Percentiles rank a stretch among this genome's conserved stretches.
These are phyloP conservation scores for Fregetta grallaria DNA, from an alignment of 2,113 vertebrate genomes.

Conservation along the genomic window DNA sequence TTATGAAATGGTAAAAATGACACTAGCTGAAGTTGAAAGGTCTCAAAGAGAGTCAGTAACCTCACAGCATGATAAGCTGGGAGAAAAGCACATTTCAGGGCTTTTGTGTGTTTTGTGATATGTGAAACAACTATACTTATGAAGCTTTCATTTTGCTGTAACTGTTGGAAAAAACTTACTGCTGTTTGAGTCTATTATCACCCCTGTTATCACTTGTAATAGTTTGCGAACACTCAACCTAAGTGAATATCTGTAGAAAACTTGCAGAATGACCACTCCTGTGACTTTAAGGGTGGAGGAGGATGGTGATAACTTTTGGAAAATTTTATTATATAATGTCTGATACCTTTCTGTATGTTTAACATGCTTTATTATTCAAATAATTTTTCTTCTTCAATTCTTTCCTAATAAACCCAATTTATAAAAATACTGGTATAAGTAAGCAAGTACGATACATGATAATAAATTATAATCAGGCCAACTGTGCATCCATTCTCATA, in stretches of 20 bases:
- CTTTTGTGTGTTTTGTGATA: not conserved
- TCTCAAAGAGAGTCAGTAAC: constrained; percentile 20
- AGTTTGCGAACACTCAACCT: not conserved
- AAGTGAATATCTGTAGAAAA: not conserved
- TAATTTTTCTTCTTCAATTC: not conserved
- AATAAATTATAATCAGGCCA: not conserved
- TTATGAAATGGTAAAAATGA: not conserved
- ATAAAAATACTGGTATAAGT: not conserved
- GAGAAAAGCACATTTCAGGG: not conserved
- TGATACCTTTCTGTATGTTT: not conserved
- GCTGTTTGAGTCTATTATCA: not conserved
- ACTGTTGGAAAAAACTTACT: not conserved
- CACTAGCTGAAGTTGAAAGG: constrained; percentile 21
- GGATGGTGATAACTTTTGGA: not conserved
- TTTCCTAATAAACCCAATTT: not conserved
- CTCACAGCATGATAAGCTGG: not conserved
- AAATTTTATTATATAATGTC: not conserved
- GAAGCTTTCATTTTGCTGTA: not conserved
- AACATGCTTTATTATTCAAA: not conserved
- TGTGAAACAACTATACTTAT: not conserved
- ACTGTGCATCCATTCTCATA: not conserved
- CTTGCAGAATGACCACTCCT: not conserved
- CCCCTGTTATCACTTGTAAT: not conserved
- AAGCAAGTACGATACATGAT: fast-evolving
- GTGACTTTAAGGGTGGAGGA: not conserved